Percentiles rank a stretch among this genome's conserved stretches.
Conservation (phyloP, 2,797 vertebrate genomes). For the Fratercula arctica region DNA sequence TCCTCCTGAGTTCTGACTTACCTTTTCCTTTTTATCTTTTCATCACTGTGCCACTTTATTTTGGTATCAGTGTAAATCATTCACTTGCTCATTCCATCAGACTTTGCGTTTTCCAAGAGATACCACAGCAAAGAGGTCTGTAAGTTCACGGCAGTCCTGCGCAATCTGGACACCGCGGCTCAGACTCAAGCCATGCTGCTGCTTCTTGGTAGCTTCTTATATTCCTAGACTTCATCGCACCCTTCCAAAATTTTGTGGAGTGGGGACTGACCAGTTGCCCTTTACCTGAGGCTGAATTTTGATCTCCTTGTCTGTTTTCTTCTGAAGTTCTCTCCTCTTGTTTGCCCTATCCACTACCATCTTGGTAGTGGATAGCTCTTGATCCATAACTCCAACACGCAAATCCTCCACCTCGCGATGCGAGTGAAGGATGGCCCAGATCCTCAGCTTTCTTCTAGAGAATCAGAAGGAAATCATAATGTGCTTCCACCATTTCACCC, state of each 20-base stretch:
- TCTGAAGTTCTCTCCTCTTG: background rate
- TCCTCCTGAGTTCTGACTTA: background rate
- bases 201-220: background rate
- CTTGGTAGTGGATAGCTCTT: background rate
- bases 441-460: background rate
- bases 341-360: background rate
- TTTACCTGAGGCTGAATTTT: background rate
- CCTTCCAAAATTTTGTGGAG: background rate
- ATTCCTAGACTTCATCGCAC: background rate
- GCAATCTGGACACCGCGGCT: background rate
- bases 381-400: background rate
- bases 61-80: background rate
- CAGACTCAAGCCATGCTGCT: background rate
- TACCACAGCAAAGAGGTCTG: background rate
- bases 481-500: background rate
- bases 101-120: background rate
- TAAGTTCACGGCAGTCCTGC: background rate
- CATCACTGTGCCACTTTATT: background rate
- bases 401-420: background rate
- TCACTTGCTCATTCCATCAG: background rate
- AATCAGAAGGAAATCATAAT: background rate
- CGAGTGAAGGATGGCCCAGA: background rate
- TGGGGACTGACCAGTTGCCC: background rate
- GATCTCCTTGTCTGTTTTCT: background rate
- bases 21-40: background rate